These are phyloP conservation scores for Apis florea DNA, from an alignment of 1,140 invertebrate species.

Conservation along the genomic window DNA sequence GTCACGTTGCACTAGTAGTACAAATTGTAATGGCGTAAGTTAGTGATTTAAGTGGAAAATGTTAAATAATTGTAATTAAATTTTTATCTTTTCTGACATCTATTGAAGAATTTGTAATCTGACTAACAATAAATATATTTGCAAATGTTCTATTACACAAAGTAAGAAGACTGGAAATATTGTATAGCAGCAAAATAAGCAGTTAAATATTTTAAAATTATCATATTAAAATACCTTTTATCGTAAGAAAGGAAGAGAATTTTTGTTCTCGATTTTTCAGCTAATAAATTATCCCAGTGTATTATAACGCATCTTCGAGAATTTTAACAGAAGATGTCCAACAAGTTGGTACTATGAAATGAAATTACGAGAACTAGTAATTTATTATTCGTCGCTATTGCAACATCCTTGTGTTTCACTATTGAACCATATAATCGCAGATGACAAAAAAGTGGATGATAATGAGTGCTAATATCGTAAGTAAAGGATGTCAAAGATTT, in stretches of 20 bases:
- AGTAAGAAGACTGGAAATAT: too few species aligned
- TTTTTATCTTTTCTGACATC: too few species aligned
- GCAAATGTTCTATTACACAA: neutral
- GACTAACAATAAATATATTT: neutral
- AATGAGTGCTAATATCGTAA: constrained; percentile 17
- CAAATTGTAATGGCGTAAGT: too few species aligned
- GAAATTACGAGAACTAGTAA: constrained; percentile 8
- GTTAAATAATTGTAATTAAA: too few species aligned
- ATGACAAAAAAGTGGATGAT: constrained; percentile 30
- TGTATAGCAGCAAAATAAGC: neutral
- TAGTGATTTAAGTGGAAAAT: too few species aligned
- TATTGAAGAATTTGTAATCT: too few species aligned
- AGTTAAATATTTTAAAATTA: neutral
- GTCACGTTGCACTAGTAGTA: too few species aligned
- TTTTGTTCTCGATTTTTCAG: neutral
- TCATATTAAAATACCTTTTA: constrained; percentile 20
- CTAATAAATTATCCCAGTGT: constrained; percentile 1
- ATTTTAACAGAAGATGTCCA: neutral
- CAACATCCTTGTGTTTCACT: neutral
- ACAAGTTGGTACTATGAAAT: neutral
- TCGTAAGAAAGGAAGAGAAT: neutral
- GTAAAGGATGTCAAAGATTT: neutral
- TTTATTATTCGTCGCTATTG: constrained; percentile 19
- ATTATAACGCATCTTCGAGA: neutral
- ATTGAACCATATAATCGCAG: neutral